Base-by-base conservation (phyloP, 92 coral and sea anemone genomes). In the Chrysogorgia sp. region DNA sequence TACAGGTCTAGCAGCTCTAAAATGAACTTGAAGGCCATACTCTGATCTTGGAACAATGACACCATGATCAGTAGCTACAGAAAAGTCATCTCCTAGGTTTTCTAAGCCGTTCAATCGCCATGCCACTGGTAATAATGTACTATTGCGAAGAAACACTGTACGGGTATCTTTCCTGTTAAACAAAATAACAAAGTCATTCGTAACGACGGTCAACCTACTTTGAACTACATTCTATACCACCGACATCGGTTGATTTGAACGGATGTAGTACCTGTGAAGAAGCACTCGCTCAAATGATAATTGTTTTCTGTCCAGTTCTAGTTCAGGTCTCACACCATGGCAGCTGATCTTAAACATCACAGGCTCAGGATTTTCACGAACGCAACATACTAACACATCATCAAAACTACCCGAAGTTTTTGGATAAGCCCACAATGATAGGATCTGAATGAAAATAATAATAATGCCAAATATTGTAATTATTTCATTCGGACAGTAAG, bases 91-190 rank as follows among this genome's bases (percentile, higher is more conserved):
- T 37, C 99, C 99, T 13, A 96, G 85, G 62, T 96, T 96, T 62
- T 96, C 99, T 89, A 96, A 77, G 32, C 99, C 99, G 45, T 91
- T 96, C 26, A 96, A 80, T 53, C 90, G 89, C 99, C 99, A 96
- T 0, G 97, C 86, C 4, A 96, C 99, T 0, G 99, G 97, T 14
- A 96, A 87, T 37, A 96, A 71, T 7, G 99, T 96, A 76, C 99
- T 96, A 86, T 96, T 96, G 19, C 99, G 99, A 20, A 96, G 90
- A 84, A 91, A 96, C 53, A 96, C 90, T 13, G 88, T 89, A 80
- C 85, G 90, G 0, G 99, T 91, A 79, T 96, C 99, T 76, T 96
- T 96, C 83, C 99, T 96, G 26, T 23, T 34, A 34, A 55, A 40
- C 5, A 37, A 32, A 72, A n/a, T 40, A 21, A 77, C 34, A 75